Conservation (phyloP, 2,888 invertebrate genomes). For the Pomacea canaliculata region DNA sequence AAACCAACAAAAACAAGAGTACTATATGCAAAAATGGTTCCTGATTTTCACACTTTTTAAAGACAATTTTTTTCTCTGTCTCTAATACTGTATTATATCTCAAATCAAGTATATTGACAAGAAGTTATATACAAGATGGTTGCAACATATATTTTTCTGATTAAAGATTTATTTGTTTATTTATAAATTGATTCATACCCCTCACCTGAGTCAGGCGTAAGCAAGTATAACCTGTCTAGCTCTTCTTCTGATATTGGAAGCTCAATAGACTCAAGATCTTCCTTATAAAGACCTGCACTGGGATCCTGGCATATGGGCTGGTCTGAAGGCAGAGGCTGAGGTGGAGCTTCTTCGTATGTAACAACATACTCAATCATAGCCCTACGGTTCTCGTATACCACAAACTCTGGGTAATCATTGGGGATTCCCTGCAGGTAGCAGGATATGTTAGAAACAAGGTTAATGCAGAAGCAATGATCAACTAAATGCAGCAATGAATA, state of each 20-base stretch:
- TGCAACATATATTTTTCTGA: too few relatives aligned
- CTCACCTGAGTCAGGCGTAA: constrained; percentile 16
- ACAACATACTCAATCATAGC: constrained; percentile 59
- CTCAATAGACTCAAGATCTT: constrained; percentile 1
- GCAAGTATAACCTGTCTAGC: constrained; percentile 17
- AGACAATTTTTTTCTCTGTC: too few relatives aligned
- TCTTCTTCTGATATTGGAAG: constrained; percentile 22
- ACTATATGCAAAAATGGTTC: too few relatives aligned
- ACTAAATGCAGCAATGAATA: background rate
- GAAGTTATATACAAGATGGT: too few relatives aligned
- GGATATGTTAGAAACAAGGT: background rate
- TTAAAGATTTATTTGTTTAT: too few relatives aligned
- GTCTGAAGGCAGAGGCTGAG: constrained; percentile 6
- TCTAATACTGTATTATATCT: too few relatives aligned
- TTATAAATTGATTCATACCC: too few relatives aligned
- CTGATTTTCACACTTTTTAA: too few relatives aligned
- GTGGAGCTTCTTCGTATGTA: constrained; percentile 35
- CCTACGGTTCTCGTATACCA: constrained; percentile 57
- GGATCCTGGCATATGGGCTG: background rate
- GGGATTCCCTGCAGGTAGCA: constrained; percentile 50
- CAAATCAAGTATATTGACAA: too few relatives aligned
- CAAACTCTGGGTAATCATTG: constrained; percentile 55
- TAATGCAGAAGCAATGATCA: background rate
- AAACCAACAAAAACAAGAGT: too few relatives aligned
- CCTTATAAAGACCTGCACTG: constrained; percentile 5